Evolutionary conservation across 2,888 invertebrate genomes (phyloP), one percentile per base, ranked within the genome.

Genomic region (Morinoia aosen): DNA sequence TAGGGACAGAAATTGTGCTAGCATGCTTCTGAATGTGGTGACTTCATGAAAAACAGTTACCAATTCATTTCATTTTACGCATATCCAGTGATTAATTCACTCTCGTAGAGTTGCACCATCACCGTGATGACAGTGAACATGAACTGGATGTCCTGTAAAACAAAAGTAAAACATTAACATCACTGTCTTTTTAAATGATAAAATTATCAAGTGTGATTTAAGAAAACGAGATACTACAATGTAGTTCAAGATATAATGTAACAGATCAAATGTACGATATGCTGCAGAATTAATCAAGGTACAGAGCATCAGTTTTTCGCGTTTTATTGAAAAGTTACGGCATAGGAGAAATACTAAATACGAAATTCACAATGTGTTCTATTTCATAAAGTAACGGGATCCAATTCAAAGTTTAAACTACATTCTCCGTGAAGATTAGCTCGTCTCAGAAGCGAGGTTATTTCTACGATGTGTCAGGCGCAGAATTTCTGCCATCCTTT

Each of bases 51-150:
- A 33, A 76, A 19, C 19, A 76, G 10, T 76, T 76, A 16, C 0
- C 25, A 76, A 19, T 7, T 0, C 76, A 76, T 61, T 61, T 61
- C 12, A 61, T 12, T 61, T 12, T 61, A 16, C 19, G 19, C 12
- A 61, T 5, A 12, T 16, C 61, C 19, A 1, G 76, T 10, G 8
- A 76, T 25, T 33, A 14, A 76, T 76, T 76, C 76, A 33, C 76
- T 76, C 25, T 76, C 76, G 76, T 76, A 76, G 76, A 76, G 76
- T 76, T 76, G 76, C 25, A 76, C 33, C 76, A 76, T 25, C 25
- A 76, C 76, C 76, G 76, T 76, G 76, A 76, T 76, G 76, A 76
- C 76, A 10, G 76, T 76, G 76, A 76, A 76, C 76, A 76, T 76
- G 76, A 76, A 76, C 33, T 76, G 76, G 25, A 76, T 33, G 25